Conservation (phyloP, 2,113 vertebrate species). For the Brachyistius frenatus region DNA sequence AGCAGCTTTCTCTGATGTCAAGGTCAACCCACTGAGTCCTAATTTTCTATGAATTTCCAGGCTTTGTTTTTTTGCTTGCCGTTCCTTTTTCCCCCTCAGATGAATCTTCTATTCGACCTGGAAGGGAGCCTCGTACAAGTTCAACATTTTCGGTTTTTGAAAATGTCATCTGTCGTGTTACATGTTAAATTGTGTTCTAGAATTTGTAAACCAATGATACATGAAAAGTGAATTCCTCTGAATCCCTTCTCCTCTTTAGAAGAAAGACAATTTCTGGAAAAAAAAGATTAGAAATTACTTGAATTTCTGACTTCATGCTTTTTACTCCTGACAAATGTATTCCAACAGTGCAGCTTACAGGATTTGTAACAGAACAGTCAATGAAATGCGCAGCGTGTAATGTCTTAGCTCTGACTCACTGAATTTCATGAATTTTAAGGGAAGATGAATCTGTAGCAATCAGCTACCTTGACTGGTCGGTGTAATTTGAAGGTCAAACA, state of each 20-base stretch:
- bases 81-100: background rate
- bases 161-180: background rate
- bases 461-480: background rate
- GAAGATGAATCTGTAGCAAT: conserved; percentile 2
- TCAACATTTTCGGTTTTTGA: background rate
- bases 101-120: background rate
- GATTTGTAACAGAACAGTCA: conserved; percentile 48
- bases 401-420: conserved; percentile 1
- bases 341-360: conserved; percentile 23
- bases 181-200: background rate
- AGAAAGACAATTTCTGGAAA: background rate
- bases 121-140: background rate
- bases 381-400: conserved; percentile 23
- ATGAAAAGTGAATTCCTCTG: background rate
- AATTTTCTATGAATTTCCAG: background rate
- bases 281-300: conserved; percentile 22
- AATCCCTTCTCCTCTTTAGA: background rate
- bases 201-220: background rate
- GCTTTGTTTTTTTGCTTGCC: background rate
- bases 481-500: conserved; percentile 40
- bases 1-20: background rate
- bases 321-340: conserved; percentile 25
- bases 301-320: conserved; percentile 4
- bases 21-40: background rate
- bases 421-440: conserved; percentile 28